Conservation (phyloP, 2,113 vertebrate genomes). For the Zosterops pallidus region DNA sequence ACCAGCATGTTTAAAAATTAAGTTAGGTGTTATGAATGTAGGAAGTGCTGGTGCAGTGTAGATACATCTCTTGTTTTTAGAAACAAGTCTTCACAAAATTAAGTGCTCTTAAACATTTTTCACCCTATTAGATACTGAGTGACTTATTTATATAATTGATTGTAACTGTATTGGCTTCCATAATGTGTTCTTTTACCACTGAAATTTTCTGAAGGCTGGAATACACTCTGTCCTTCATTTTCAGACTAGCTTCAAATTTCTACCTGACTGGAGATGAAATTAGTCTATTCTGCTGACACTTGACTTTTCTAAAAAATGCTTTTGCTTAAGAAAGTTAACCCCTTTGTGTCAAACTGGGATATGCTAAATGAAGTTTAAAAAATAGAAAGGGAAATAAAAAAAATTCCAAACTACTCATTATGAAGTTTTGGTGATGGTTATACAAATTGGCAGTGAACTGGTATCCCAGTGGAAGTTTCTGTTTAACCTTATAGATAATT, state of each 20-base stretch:
- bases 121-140: constrained; percentile 30
- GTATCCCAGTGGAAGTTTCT: neutral
- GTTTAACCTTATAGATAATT: neutral
- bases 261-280: neutral
- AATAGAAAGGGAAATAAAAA: no score
- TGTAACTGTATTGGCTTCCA: constrained; percentile 5
- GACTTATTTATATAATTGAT: neutral
- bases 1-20: constrained; percentile 20
- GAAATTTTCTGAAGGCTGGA: neutral
- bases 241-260: neutral
- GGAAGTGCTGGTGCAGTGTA: constrained; percentile 32
- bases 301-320: neutral
- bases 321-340: neutral
- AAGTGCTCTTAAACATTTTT: constrained; percentile 77
- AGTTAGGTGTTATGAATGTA: constrained; percentile 31
- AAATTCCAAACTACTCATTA: neutral
- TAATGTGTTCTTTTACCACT: neutral
- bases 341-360: neutral
- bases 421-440: neutral
- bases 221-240: neutral
- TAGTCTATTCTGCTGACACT: neutral
- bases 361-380: neutral
- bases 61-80: constrained; percentile 32
- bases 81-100: constrained; percentile 44
- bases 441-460: neutral